A percentile compares a stretch with the other conserved stretches of the same genome.
phyloP scores from a whole-genome alignment of 2,888 invertebrate species.

The Drosophila algonquin region DNA sequence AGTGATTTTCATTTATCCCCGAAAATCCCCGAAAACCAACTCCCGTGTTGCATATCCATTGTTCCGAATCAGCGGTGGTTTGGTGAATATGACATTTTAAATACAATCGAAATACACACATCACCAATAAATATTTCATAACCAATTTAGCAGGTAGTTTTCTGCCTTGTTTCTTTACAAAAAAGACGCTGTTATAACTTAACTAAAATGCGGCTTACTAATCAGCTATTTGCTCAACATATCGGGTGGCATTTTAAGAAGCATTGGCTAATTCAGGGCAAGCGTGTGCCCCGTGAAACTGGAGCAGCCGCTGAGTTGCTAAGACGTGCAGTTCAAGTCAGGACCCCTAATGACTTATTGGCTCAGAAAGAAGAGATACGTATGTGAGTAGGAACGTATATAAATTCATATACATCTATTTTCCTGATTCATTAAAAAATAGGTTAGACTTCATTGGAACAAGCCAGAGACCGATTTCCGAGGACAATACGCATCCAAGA shows the following conservation, averaged over 20 bases:
- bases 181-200: not conserved
- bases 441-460: conserved; percentile 59
- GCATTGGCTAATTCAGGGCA: conserved; percentile 89
- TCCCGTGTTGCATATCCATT: too few species aligned
- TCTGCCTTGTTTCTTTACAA: not conserved
- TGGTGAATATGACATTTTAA: too few species aligned
- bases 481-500: conserved; percentile 86
- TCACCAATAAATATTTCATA: conserved; percentile 7
- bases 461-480: conserved; percentile 72
- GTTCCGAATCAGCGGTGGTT: too few species aligned
- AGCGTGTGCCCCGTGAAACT: conserved; percentile 86
- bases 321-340: conserved; percentile 86
- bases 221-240: conserved; percentile 87
- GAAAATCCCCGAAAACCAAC: too few species aligned
- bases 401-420: not conserved
- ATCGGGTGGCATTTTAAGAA: conserved; percentile 89
- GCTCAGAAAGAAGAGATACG: conserved; percentile 81
- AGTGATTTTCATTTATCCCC: too few species aligned
- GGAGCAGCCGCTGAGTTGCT: conserved; percentile 85
- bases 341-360: conserved; percentile 87
- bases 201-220: conserved; percentile 87
- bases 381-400: conserved; percentile 35
- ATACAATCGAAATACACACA: too few species aligned
- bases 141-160: not conserved
- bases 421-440: not conserved